Base-by-base conservation (phyloP, 2,888 invertebrate species). In the Clusia tigrina region DNA sequence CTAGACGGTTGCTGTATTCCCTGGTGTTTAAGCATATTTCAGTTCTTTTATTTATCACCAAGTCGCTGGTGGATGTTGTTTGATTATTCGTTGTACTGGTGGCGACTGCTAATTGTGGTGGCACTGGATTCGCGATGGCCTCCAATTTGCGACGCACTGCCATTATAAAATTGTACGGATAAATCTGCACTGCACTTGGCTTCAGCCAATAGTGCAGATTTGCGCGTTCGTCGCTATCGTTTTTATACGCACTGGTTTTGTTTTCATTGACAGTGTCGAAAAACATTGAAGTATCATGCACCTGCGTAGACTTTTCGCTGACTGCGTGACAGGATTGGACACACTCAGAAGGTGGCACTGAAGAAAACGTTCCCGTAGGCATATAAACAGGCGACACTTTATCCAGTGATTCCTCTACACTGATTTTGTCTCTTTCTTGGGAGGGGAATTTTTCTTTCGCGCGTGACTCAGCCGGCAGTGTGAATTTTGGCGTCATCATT, bases 151-250 rank as follows among this genome's bases (percentile, higher is more conserved):
- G 83, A 69, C 87, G 86, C 9, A 88, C 87, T 53, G 87, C 88
- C 73, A 84, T 86, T 51, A 88, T 87, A 71, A 89, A 88, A 71
- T 88, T 88, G 69, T 87, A 88, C 17, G 88, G 88, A 82, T 86
- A 86, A 5, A 86, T 83, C 68, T 85, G 79, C 3, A 85, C 78
- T 12, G 83, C 66, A 1, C 80, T 77, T 2, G 81, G 79, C 65
- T 80, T 78, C n/a, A 85, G 68, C 84, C 83, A 85, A 59, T 72
- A 74, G 0, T 83, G 81, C 12, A 78, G 53, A n/a, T 74, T 67
- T 2, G 67, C 38, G 42, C 53, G 64, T 55, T 71, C 67, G 54
- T 64, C 56, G 12, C 32, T 32, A 5, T 32, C 32, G 12, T 12
- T 32, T 9, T 42, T 17, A 12, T 51, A 32, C 20, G 2, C 26